These are phyloP conservation scores for Lissonota sp. DNA, from an alignment of 2,888 invertebrate species.

Conservation along the genomic window DNA sequence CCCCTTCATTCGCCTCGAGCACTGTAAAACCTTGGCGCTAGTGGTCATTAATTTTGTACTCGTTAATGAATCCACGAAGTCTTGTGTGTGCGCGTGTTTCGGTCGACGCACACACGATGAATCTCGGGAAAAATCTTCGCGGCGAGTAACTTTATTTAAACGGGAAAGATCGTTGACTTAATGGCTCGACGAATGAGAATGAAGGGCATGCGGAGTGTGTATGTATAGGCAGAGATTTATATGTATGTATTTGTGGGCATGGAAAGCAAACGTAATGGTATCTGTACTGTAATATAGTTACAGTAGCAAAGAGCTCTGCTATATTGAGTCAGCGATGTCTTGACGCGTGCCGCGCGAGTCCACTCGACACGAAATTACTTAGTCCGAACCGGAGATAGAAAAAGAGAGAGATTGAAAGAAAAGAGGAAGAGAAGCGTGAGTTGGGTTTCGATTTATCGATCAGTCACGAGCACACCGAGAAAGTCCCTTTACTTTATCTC, in stretches of 20 bases:
- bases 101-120: conserved; percentile 4
- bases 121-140: conserved; percentile 1
- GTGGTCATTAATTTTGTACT: conserved; percentile 52
- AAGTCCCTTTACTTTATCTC: conserved; percentile 12
- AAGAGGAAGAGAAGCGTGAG: conserved; percentile 52
- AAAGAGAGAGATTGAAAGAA: conserved; percentile 2
- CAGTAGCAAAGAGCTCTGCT: background rate
- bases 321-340: conserved; percentile 53
- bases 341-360: conserved; percentile 57
- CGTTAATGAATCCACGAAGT: conserved; percentile 39
- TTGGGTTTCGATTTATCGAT: conserved; percentile 68
- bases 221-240: background rate
- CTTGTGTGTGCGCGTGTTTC: background rate
- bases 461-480: conserved; percentile 52
- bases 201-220: background rate
- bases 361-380: conserved; percentile 64
- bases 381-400: conserved; percentile 43
- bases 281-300: conserved; percentile 1
- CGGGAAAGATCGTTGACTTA: conserved; percentile 33
- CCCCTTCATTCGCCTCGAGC: conserved; percentile 21
- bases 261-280: background rate
- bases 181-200: conserved; percentile 37
- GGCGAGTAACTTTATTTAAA: conserved; percentile 28
- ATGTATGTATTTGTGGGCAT: conserved; percentile 2
- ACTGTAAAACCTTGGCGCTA: conserved; percentile 31